phyloP scores from a whole-genome alignment of 2,888 invertebrate genomes.

The Ashinkailepas kermadecensis region DNA sequence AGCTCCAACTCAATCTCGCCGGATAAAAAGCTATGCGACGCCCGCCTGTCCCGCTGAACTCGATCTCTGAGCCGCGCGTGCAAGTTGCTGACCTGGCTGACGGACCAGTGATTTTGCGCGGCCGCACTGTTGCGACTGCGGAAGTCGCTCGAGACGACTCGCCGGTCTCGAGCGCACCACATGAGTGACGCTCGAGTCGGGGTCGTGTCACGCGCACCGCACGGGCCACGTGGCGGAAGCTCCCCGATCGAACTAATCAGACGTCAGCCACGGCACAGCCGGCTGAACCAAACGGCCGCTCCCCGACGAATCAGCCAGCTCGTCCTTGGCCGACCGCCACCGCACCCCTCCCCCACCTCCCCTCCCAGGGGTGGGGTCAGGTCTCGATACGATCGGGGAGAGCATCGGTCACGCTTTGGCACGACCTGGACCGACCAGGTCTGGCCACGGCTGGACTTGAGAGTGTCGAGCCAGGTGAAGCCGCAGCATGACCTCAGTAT shows the following conservation, averaged over 20 bases:
- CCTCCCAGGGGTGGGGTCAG: too few species aligned
- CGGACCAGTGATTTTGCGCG: not conserved
- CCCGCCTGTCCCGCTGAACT: not conserved
- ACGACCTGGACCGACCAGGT: too few species aligned
- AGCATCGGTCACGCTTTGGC: too few species aligned
- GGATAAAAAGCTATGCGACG: not conserved
- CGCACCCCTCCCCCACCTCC: too few species aligned
- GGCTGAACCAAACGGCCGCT: not conserved
- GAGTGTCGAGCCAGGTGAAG: too few species aligned
- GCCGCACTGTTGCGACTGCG: not conserved
- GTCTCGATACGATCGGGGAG: too few species aligned
- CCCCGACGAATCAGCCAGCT: not conserved
- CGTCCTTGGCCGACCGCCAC: too few species aligned
- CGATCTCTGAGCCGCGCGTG: not conserved
- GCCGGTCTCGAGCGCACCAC: too few species aligned
- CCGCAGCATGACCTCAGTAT: too few species aligned
- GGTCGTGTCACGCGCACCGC: not conserved
- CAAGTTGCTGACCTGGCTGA: not conserved
- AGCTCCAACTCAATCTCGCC: not conserved
- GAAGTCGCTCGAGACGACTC: not conserved
- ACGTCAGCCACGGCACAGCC: not conserved
- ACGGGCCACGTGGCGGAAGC: not conserved
- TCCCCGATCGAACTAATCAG: not conserved
- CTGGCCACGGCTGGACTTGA: too few species aligned
- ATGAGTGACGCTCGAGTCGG: not conserved